phyloP scores from a whole-genome alignment of 2,888 invertebrate species.

The Tuberolachnus salignus region DNA sequence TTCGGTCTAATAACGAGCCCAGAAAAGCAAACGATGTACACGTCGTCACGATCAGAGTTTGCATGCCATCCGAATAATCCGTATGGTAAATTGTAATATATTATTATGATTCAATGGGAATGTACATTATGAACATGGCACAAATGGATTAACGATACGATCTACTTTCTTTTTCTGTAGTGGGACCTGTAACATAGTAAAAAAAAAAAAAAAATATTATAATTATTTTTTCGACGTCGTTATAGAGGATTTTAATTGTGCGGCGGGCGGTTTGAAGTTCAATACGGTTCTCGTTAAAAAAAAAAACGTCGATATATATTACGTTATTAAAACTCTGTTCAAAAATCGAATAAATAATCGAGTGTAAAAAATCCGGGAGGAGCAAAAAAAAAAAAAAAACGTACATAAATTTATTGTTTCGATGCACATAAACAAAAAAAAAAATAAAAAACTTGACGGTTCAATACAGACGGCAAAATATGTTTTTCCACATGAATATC shows the following conservation, averaged over 20 bases:
- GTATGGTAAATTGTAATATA: background rate
- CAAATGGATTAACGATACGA: constrained; percentile 16
- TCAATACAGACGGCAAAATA: background rate
- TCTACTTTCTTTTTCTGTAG: constrained; percentile 54
- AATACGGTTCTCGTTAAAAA: background rate
- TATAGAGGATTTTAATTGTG: background rate
- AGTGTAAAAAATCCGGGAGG: background rate
- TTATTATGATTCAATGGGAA: background rate
- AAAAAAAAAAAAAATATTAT: background rate
- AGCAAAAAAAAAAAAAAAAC: background rate
- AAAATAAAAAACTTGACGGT: background rate
- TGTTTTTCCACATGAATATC: too few species aligned
- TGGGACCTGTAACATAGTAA: constrained; percentile 45
- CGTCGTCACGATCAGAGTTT: background rate
- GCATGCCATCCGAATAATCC: background rate
- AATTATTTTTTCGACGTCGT: constrained; percentile 18
- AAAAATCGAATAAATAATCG: background rate
- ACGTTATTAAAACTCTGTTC: background rate
- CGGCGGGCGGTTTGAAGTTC: background rate
- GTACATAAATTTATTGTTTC: background rate
- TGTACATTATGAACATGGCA: constrained; percentile 38
- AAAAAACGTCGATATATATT: background rate
- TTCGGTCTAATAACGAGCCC: background rate
- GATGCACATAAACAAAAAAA: too few species aligned
- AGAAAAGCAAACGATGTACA: background rate